Evolutionary conservation across 2,113 vertebrate species (phyloP).

Genomic region (Coturnix japonica): DNA sequence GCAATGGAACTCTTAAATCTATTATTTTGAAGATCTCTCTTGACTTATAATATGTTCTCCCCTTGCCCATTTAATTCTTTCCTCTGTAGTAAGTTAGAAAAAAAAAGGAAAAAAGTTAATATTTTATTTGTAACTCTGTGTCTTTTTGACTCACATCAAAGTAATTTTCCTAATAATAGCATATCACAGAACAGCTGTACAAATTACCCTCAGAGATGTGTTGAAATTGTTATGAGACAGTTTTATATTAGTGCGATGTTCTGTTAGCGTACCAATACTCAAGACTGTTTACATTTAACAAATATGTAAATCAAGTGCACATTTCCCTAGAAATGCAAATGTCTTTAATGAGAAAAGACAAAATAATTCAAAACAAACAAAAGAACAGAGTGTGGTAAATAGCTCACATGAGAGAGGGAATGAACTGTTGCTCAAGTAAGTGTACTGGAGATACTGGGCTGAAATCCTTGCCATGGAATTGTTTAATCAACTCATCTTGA

Average conservation of each 20-base stretch:
- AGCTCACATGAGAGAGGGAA: neutral
- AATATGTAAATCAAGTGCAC: slow-evolving; percentile 54
- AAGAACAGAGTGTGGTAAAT: neutral
- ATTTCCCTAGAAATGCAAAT: slow-evolving; percentile 37
- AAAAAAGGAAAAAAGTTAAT: neutral
- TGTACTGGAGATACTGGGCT: neutral
- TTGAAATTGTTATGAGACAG: slow-evolving; percentile 34
- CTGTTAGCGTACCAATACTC: slow-evolving; percentile 8
- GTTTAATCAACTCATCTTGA: slow-evolving; percentile 22
- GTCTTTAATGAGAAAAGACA: slow-evolving; percentile 26
- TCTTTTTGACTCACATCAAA: slow-evolving; percentile 29
- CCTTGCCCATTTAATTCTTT: neutral
- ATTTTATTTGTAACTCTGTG: slow-evolving; percentile 7
- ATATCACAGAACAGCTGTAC: slow-evolving; percentile 7
- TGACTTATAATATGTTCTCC: neutral
- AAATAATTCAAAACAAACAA: slow-evolving; percentile 35
- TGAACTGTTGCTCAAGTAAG: neutral
- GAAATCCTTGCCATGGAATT: slow-evolving; percentile 16
- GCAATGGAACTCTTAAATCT: neutral
- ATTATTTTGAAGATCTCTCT: neutral
- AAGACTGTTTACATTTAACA: slow-evolving; percentile 59
- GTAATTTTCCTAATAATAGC: slow-evolving; percentile 40
- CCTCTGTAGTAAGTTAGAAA: neutral
- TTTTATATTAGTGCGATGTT: slow-evolving; percentile 27
- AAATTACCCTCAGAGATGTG: slow-evolving; percentile 10